A percentile compares a stretch with the other conserved stretches of the same genome.
Conservation (phyloP, 2,797 vertebrate genomes). For the Acrossocheilus fasciatus region DNA sequence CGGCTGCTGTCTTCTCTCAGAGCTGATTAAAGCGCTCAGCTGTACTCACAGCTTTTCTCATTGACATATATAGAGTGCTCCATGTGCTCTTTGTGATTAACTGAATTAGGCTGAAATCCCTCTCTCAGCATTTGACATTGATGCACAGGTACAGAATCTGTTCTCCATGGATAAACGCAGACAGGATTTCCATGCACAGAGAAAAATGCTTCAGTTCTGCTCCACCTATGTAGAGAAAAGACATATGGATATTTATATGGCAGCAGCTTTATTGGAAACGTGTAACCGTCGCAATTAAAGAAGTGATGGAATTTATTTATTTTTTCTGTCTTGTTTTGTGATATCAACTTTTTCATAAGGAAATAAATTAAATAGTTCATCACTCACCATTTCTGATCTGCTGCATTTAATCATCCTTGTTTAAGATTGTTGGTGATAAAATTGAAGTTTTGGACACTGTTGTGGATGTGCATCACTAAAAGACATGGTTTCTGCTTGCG, state of each 20-base stretch:
- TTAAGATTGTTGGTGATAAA: background rate
- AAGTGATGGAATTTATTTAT: background rate
- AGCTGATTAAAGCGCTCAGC: constrained; percentile 22
- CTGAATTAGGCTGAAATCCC: constrained; percentile 11
- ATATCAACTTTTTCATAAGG: background rate
- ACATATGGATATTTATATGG: background rate
- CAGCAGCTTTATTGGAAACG: background rate
- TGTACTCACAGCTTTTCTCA: constrained; percentile 28
- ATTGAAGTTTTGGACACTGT: background rate
- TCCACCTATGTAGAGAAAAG: too few relatives aligned
- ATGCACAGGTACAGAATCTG: constrained; percentile 9
- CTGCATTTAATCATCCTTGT: background rate
- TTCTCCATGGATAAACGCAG: background rate
- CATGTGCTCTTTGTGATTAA: constrained; percentile 22
- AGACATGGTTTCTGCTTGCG: background rate
- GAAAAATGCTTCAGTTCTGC: background rate
- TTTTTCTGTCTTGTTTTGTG: background rate
- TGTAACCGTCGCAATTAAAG: background rate
- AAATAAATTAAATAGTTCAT: background rate
- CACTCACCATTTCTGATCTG: too few relatives aligned
- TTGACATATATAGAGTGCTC: constrained; percentile 5
- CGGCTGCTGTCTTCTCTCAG: background rate
- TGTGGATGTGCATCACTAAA: background rate
- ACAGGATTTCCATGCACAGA: background rate
- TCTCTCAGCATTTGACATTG: background rate